phyloP scores from a whole-genome alignment of 2,797 vertebrate genomes.

The Paguma larvata region DNA sequence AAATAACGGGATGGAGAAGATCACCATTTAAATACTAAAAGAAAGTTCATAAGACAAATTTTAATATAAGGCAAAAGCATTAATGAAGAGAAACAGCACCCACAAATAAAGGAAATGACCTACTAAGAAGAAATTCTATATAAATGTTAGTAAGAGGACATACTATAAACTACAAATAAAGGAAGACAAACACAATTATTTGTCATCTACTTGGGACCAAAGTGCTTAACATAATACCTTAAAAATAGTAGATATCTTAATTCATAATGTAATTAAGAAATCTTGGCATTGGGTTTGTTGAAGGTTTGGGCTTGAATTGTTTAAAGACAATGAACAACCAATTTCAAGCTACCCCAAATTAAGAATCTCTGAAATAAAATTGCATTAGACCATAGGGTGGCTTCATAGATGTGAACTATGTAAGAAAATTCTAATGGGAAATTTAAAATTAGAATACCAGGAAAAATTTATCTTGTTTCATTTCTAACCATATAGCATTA shows the following conservation, averaged over 20 bases:
- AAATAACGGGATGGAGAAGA: neutral
- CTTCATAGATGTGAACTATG: neutral
- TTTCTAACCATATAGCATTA: constrained; percentile 2
- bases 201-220: neutral
- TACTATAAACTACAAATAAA: constrained; percentile 10
- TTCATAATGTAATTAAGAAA: neutral
- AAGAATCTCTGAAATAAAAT: constrained; percentile 42
- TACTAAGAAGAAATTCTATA: constrained; percentile 19
- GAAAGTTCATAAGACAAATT: neutral
- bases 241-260: neutral
- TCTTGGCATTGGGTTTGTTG: neutral
- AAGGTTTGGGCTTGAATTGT: neutral
- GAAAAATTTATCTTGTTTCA: constrained; percentile 18
- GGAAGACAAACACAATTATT: neutral
- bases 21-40: neutral
- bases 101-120: neutral
- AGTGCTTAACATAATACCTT: neutral
- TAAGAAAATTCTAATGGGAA: constrained; percentile 16
- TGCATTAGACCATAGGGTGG: neutral
- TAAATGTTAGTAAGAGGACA: neutral
- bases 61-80: neutral
- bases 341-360: neutral
- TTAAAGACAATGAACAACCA: neutral
- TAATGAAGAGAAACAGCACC: neutral
- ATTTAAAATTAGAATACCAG: constrained; percentile 37